Evolutionary conservation across 53 echinoderm and acorn worm genomes (phyloP).

Genomic region (Paracentrotus lividus): DNA sequence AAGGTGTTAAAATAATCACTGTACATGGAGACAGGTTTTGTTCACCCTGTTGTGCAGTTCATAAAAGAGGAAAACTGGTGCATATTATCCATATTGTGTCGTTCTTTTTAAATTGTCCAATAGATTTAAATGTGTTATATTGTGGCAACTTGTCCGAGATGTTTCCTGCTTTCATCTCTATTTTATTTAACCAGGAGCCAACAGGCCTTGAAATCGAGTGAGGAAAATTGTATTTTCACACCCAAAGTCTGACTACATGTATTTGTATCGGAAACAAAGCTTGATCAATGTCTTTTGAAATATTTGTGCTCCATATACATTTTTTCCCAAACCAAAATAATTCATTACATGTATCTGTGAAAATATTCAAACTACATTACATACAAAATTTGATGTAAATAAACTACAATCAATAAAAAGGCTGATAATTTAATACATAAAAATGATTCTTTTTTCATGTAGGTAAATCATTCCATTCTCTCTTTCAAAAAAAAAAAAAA

Average conservation of each 20-base stretch:
- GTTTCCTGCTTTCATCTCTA: background rate
- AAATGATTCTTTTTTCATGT: too few species aligned
- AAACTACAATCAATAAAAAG: too few species aligned
- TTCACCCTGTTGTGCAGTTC: background rate
- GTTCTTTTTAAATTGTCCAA: background rate
- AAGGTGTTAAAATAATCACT: background rate
- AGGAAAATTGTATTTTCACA: background rate
- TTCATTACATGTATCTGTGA: too few species aligned
- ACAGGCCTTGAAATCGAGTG: background rate
- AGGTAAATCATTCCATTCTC: too few species aligned
- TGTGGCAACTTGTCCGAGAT: background rate
- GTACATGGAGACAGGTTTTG: background rate
- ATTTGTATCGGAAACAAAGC: background rate
- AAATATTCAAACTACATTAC: too few species aligned
- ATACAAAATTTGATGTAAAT: too few species aligned
- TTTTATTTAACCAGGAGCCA: background rate
- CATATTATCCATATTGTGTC: background rate
- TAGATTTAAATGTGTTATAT: too few species aligned
- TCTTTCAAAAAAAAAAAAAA: too few species aligned
- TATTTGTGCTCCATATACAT: background rate
- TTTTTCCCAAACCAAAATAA: background rate
- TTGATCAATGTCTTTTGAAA: too few species aligned
- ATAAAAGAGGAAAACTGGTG: background rate
- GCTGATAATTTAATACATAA: too few species aligned
- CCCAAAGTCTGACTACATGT: background rate